Conservation (phyloP, 2,113 vertebrate species). For the Zootoca vivipara region DNA sequence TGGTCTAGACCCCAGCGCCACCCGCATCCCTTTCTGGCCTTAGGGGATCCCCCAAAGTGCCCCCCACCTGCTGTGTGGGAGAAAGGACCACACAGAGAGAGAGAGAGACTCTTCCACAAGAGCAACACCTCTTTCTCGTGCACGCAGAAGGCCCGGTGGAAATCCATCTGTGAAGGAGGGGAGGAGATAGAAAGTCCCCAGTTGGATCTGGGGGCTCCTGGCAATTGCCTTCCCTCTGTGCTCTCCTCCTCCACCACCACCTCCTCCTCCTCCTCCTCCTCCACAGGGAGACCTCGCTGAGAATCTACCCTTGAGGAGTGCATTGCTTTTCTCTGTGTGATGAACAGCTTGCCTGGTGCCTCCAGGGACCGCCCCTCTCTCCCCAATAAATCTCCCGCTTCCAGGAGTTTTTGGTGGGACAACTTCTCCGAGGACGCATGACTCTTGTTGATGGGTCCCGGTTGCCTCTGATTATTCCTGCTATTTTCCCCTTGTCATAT, state of each 20-base stretch:
- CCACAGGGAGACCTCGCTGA: not conserved
- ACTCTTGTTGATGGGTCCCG: conserved; percentile 40
- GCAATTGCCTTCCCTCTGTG: not conserved
- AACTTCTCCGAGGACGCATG: not conserved
- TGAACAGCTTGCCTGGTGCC: conserved; percentile 48
- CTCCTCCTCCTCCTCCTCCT: not conserved
- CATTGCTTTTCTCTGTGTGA: conserved; percentile 32
- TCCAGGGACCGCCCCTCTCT: conserved; percentile 8
- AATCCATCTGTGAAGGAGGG: not conserved
- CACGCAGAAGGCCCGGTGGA: accelerated
- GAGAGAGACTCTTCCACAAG: not conserved
- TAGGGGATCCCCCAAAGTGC: too few species aligned
- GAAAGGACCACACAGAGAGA: not conserved
- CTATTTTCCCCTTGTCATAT: conserved; percentile 46
- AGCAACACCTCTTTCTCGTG: not conserved
- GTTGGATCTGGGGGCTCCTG: not conserved
- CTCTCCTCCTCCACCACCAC: too few species aligned
- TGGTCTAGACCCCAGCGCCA: too few species aligned
- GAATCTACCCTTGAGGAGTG: conserved; percentile 27
- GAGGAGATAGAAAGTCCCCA: conserved; percentile 2
- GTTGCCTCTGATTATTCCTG: conserved; percentile 53
- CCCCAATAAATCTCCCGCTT: conserved; percentile 51
- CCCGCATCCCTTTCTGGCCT: too few species aligned
- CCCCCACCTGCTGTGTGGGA: not conserved
- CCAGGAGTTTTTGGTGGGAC: conserved; percentile 51